Evolutionary conservation across 2,113 vertebrate genomes (phyloP).

Genomic region (Chaetops frenatus): DNA sequence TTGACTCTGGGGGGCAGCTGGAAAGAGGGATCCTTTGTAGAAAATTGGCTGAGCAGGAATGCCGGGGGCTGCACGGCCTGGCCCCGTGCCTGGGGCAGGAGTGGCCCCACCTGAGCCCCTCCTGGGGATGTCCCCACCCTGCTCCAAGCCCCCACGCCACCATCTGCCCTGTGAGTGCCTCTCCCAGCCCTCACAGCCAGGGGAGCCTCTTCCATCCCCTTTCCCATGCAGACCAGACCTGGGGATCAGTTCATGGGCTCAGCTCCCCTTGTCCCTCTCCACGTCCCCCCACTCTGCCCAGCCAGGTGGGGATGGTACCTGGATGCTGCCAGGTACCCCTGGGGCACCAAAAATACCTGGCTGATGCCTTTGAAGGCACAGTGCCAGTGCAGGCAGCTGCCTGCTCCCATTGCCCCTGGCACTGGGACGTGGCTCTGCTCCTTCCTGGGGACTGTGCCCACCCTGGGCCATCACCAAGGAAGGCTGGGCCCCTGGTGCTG

Average conservation of each 20-base stretch:
- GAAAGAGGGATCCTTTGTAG: neutral
- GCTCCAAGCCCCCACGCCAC: accelerated
- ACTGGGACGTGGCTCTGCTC: neutral
- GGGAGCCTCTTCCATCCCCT: neutral
- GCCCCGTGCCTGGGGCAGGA: neutral
- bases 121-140: neutral
- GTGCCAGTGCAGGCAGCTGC: neutral
- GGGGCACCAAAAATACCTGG: neutral
- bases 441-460: neutral
- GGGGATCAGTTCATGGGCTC: neutral
- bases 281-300: neutral
- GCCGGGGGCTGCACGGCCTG: neutral
- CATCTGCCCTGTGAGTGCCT: accelerated
- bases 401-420: accelerated
- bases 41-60: neutral
- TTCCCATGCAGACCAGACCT: neutral
- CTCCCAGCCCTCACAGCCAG: neutral
- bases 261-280: neutral
- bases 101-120: neutral
- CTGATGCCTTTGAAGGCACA: neutral
- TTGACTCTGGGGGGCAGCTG: neutral
- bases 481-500: neutral
- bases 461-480: neutral
- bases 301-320: neutral
- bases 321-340: neutral